Evolutionary conservation across 2,888 invertebrate species (phyloP).

Genomic region (Omphaloscelis lunosa): DNA sequence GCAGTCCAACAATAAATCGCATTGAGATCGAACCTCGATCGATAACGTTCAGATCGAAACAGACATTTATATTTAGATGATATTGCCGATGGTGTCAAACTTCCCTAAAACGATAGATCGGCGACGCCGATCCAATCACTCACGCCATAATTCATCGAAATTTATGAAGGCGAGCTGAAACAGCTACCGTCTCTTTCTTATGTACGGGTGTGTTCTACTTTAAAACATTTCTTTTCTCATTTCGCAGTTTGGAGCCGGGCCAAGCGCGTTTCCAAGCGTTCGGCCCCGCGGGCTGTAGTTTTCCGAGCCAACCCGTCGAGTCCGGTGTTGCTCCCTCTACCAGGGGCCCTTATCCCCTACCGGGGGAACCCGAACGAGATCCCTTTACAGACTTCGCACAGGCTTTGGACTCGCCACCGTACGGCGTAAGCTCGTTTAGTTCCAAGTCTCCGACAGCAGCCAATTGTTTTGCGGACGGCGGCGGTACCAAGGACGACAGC

Average conservation of each 20-base stretch:
- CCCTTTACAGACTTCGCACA: constrained; percentile 80
- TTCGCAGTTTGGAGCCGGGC: constrained; percentile 91
- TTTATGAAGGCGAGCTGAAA: constrained; percentile 85
- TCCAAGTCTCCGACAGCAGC: constrained; percentile 75
- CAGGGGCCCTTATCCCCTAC: constrained; percentile 76
- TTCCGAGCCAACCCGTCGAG: constrained; percentile 88
- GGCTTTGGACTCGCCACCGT: constrained; percentile 80
- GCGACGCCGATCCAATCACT: constrained; percentile 87
- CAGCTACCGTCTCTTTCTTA: constrained; percentile 86
- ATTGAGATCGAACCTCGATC: constrained; percentile 70
- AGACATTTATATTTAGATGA: constrained; percentile 83
- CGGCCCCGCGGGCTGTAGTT: constrained; percentile 89
- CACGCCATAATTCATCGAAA: constrained; percentile 88
- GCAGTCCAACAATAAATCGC: constrained; percentile 60
- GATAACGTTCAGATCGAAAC: constrained; percentile 71
- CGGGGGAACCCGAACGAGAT: constrained; percentile 82
- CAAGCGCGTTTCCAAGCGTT: constrained; percentile 90
- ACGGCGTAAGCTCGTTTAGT: constrained; percentile 76
- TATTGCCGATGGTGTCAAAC: constrained; percentile 86
- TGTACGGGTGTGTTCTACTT: constrained; percentile 85
- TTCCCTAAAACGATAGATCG: constrained; percentile 85
- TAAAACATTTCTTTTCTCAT: constrained; percentile 90
- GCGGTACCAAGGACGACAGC: constrained; percentile 83
- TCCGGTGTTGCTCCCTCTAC: constrained; percentile 84
- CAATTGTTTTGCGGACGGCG: constrained; percentile 77